Percentiles rank a stretch among this genome's conserved stretches.
Conservation (phyloP, 2,797 vertebrate genomes). For the Cirrhinus molitorella region DNA sequence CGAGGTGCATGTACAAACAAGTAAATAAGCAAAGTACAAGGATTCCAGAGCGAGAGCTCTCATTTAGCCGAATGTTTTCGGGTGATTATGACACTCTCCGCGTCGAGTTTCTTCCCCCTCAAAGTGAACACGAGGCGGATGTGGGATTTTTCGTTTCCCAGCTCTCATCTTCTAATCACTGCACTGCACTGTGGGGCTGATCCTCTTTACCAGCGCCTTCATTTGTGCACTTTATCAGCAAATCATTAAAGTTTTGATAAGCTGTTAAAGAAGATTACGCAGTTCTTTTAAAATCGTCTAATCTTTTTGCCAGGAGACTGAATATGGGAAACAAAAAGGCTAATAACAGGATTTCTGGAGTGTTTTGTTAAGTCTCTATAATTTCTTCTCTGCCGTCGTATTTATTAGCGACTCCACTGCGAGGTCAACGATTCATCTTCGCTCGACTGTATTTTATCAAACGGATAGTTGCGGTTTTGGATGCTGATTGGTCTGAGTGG, state of each 20-base stretch:
- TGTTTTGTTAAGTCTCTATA: slow-evolving; percentile 61
- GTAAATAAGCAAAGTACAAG: slow-evolving; percentile 75
- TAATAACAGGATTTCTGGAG: slow-evolving; percentile 76
- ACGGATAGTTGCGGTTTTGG: neutral
- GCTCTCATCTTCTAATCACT: slow-evolving; percentile 87
- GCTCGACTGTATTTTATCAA: neutral
- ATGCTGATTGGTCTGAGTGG: neutral
- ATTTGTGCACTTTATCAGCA: slow-evolving; percentile 87
- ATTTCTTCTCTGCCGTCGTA: slow-evolving; percentile 62
- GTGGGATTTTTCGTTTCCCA: slow-evolving; percentile 83
- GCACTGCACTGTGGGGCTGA: slow-evolving; percentile 83
- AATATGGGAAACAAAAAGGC: slow-evolving; percentile 77
- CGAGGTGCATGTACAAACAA: slow-evolving; percentile 64
- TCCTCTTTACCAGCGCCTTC: slow-evolving; percentile 87
- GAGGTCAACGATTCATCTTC: slow-evolving; percentile 20
- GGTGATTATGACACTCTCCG: slow-evolving; percentile 80
- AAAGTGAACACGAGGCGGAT: slow-evolving; percentile 82
- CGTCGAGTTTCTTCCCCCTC: slow-evolving; percentile 72
- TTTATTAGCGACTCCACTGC: slow-evolving; percentile 52
- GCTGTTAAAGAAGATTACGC: slow-evolving; percentile 86
- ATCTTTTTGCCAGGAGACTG: slow-evolving; percentile 75
- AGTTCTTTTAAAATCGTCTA: slow-evolving; percentile 83
- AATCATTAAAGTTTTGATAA: slow-evolving; percentile 90
- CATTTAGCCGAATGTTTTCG: slow-evolving; percentile 75
- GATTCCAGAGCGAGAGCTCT: slow-evolving; percentile 68